Evolutionary conservation across 2,113 vertebrate genomes (phyloP).

Genomic region (Neolamprologus hecqui): DNA sequence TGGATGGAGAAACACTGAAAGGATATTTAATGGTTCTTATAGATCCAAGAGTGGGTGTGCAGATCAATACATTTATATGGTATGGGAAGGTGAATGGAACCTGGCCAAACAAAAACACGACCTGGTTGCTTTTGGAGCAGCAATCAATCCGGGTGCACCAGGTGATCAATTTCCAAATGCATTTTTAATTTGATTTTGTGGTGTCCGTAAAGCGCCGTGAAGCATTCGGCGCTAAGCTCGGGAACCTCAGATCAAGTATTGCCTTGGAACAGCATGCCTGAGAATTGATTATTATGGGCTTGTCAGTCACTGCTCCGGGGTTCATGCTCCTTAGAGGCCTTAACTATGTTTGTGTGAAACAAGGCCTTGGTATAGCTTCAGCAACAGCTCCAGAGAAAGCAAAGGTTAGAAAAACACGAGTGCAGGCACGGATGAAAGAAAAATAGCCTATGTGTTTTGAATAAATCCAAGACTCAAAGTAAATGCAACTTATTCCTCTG

Average conservation of each 20-base stretch:
- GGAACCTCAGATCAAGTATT: constrained; percentile 30
- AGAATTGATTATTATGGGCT: constrained; percentile 49
- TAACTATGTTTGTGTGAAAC: neutral
- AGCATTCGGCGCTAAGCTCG: constrained; percentile 27
- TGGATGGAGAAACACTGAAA: constrained; percentile 49
- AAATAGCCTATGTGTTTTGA: neutral
- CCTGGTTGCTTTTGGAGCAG: constrained; percentile 30
- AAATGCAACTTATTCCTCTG: neutral
- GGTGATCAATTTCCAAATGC: constrained; percentile 67
- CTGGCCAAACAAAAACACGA: constrained; percentile 22
- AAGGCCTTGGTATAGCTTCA: neutral
- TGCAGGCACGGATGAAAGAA: neutral
- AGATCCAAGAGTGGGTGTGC: constrained; percentile 27
- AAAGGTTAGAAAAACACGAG: neutral
- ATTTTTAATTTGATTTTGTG: constrained; percentile 67
- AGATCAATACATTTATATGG: constrained; percentile 57
- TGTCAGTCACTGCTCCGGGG: constrained; percentile 34
- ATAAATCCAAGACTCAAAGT: neutral
- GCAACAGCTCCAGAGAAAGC: neutral
- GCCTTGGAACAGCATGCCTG: constrained; percentile 32
- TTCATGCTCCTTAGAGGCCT: constrained; percentile 10
- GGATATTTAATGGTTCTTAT: constrained; percentile 50
- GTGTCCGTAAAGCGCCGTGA: constrained; percentile 53
- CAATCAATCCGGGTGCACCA: constrained; percentile 49
- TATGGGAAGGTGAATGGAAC: constrained; percentile 34